Conservation (phyloP, 2,888 invertebrate genomes). For the Congeria kusceri region DNA sequence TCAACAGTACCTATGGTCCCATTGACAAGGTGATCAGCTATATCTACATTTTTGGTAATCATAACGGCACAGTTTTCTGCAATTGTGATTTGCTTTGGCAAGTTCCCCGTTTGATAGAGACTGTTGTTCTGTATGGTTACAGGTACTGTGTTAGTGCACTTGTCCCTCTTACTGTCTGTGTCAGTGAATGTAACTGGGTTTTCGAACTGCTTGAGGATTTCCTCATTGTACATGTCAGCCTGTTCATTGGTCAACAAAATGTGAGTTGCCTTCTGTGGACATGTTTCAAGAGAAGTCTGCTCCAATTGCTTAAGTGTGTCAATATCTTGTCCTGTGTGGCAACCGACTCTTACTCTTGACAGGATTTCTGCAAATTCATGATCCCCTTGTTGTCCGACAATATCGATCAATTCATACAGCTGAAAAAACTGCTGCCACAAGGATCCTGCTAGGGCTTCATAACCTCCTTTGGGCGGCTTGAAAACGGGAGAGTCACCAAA, state of each 20-base stretch:
- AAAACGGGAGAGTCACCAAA: slow-evolving; percentile 47
- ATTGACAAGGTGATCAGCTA: slow-evolving; percentile 41
- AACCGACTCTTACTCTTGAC: slow-evolving; percentile 20
- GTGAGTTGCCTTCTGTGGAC: background rate
- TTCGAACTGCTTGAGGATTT: slow-evolving; percentile 11
- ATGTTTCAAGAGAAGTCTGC: background rate
- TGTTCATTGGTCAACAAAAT: slow-evolving; percentile 4
- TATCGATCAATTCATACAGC: slow-evolving; percentile 42
- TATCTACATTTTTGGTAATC: slow-evolving; percentile 43
- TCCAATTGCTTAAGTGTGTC: background rate
- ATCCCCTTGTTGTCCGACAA: slow-evolving; percentile 53
- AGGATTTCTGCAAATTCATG: slow-evolving; percentile 48
- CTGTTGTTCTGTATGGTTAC: slow-evolving; percentile 19
- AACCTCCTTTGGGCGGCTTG: slow-evolving; percentile 20
- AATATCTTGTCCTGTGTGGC: slow-evolving; percentile 13
- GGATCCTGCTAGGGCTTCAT: slow-evolving; percentile 27
- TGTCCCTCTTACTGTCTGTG: slow-evolving; percentile 1
- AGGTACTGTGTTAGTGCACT: slow-evolving; percentile 23
- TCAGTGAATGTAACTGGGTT: slow-evolving; percentile 26
- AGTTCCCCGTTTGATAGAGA: slow-evolving; percentile 34
- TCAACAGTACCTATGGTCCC: slow-evolving; percentile 35
- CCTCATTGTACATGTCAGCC: slow-evolving; percentile 8
- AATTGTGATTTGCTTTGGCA: slow-evolving; percentile 21
- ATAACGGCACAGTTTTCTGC: slow-evolving; percentile 19
- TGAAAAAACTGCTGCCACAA: slow-evolving; percentile 41